Conservation (phyloP, 2,888 invertebrate species). For the Oxyteleia sp. region DNA sequence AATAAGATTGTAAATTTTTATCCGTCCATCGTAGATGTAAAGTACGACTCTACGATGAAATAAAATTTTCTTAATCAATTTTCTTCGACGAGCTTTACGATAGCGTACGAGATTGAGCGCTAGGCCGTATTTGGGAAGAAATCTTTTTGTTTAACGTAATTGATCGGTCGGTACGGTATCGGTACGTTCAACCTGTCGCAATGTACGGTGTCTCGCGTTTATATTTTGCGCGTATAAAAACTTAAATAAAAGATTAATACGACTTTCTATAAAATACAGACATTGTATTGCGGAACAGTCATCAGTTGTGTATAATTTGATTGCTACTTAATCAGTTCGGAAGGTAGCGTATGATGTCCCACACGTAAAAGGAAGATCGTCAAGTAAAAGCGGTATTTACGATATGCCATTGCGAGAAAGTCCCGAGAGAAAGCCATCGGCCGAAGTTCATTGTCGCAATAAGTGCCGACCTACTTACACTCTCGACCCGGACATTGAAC, state of each 20-base stretch:
- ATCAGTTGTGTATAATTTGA: conserved; percentile 54
- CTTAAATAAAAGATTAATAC: conserved; percentile 15
- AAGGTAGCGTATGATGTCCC: conserved; percentile 25
- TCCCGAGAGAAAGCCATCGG: conserved; percentile 76
- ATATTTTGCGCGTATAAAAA: conserved; percentile 7
- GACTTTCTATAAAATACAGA: conserved; percentile 51
- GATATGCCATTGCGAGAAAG: conserved; percentile 78
- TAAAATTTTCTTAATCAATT: too few species aligned
- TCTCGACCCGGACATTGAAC: conserved; percentile 75
- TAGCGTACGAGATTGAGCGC: neutral
- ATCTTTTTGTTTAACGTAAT: conserved; percentile 17
- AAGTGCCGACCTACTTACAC: conserved; percentile 76
- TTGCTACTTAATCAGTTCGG: conserved; percentile 48
- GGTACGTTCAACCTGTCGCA: neutral
- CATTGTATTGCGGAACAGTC: conserved; percentile 40
- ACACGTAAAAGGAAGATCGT: conserved; percentile 66
- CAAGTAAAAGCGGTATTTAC: conserved; percentile 73
- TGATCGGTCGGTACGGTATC: too few species aligned
- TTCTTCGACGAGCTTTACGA: conserved; percentile 60
- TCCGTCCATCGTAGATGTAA: too few species aligned
- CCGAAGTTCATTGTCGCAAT: conserved; percentile 77
- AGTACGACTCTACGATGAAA: too few species aligned
- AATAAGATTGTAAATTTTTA: too few species aligned
- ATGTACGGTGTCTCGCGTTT: conserved; percentile 4
- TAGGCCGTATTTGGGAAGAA: conserved; percentile 9